phyloP scores from a whole-genome alignment of 2,888 invertebrate species.

The Actias luna region DNA sequence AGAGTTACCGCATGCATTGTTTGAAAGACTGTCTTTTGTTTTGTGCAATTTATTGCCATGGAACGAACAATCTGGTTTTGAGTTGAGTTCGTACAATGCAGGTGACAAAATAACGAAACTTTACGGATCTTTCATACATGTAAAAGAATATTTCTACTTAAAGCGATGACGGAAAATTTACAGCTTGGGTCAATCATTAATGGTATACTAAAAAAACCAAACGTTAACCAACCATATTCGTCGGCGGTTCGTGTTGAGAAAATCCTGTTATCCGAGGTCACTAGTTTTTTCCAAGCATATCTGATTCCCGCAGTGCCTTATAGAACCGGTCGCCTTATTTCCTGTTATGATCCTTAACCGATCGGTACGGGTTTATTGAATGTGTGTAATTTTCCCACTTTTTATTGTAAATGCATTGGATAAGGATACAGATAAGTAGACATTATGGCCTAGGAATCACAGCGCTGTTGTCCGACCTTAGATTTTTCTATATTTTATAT shows the following conservation, averaged over 20 bases:
- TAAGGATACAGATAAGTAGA: background rate
- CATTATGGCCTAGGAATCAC: background rate
- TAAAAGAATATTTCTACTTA: slow-evolving; percentile 30
- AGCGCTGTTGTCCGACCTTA: background rate
- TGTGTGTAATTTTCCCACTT: slow-evolving; percentile 5
- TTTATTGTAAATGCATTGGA: background rate
- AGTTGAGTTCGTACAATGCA: slow-evolving; percentile 39
- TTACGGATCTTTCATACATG: no score
- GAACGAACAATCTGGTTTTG: slow-evolving; percentile 32
- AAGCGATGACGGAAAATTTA: slow-evolving; percentile 13
- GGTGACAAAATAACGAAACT: slow-evolving; percentile 46
- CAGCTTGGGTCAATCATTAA: slow-evolving; percentile 28
- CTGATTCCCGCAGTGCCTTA: slow-evolving; percentile 42
- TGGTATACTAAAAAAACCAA: slow-evolving; percentile 42
- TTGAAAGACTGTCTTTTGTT: slow-evolving; percentile 55
- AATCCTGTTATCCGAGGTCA: slow-evolving; percentile 56
- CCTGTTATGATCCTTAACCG: slow-evolving; percentile 69
- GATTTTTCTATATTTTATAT: no score
- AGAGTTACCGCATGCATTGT: slow-evolving; percentile 56
- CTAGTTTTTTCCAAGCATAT: slow-evolving; percentile 53
- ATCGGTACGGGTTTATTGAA: slow-evolving; percentile 24
- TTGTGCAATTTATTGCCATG: slow-evolving; percentile 54
- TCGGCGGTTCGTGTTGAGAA: slow-evolving; percentile 37
- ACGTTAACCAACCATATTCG: slow-evolving; percentile 46
- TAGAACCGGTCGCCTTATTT: slow-evolving; percentile 56